Conservation (phyloP, 2,113 vertebrate genomes). For the Aspiorhynchus laticeps region DNA sequence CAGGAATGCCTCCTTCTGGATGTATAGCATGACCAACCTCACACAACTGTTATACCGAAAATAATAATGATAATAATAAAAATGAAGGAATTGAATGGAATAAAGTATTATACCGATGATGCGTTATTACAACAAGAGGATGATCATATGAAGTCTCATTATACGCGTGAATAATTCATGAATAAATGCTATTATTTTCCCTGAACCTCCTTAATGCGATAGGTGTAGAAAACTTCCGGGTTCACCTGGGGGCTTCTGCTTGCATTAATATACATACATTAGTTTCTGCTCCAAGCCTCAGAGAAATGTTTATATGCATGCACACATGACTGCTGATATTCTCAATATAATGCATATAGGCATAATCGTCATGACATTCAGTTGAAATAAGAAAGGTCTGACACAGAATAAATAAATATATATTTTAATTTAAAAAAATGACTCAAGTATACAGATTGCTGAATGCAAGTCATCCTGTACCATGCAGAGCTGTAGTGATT, state of each 20-base stretch:
- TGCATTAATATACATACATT: slow-evolving; percentile 1
- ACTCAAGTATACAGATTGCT: not conserved
- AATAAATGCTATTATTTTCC: not conserved
- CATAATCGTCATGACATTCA: not conserved
- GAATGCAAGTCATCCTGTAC: not conserved
- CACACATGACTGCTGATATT: not conserved
- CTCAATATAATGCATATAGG: not conserved
- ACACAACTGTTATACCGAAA: not conserved
- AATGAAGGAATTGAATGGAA: not conserved
- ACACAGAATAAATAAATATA: not conserved
- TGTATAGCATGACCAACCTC: not conserved
- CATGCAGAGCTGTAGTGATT: slow-evolving; percentile 22
- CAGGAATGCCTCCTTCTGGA: not conserved
- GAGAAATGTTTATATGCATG: not conserved
- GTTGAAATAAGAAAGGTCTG: not conserved
- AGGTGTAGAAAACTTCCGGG: slow-evolving; percentile 70
- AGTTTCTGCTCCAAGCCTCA: not conserved
- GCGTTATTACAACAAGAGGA: not conserved
- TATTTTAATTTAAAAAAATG: not conserved
- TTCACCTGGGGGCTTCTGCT: slow-evolving; percentile 66
- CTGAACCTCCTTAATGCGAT: slow-evolving; percentile 14
- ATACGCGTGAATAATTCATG: not conserved
- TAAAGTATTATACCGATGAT: not conserved
- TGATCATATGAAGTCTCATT: not conserved
- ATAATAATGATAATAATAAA: not conserved